These are phyloP conservation scores for Schrankia costaestrigalis DNA, from an alignment of 2,888 invertebrate genomes.

Conservation along the genomic window DNA sequence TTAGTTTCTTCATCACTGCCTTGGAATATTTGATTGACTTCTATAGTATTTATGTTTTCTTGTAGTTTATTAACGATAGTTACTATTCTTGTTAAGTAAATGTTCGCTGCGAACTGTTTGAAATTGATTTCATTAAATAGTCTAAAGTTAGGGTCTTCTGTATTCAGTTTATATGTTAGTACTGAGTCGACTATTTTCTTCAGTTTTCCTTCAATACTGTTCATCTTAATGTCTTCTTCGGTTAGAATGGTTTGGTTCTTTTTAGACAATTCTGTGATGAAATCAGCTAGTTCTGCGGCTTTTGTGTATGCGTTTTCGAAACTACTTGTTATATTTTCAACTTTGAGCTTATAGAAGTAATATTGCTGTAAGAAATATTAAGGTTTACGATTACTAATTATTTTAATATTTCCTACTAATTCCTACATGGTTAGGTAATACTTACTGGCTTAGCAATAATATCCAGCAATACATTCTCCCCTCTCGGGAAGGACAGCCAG, in stretches of 20 bases:
- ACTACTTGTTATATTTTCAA: constrained; percentile 51
- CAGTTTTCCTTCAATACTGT: constrained; percentile 48
- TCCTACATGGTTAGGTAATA: constrained; percentile 66
- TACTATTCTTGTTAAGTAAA: constrained; percentile 60
- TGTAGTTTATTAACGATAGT: constrained; percentile 54
- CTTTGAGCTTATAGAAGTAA: constrained; percentile 53
- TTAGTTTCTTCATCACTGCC: constrained; percentile 38
- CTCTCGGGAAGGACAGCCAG: constrained; percentile 70
- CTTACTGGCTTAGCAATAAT: constrained; percentile 71
- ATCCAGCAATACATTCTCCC: constrained; percentile 68
- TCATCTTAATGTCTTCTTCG: constrained; percentile 39
- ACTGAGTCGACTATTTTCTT: constrained; percentile 46
- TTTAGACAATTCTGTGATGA: constrained; percentile 41
- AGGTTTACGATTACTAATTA: background rate
- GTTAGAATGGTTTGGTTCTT: constrained; percentile 39
- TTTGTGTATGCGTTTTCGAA: constrained; percentile 54
- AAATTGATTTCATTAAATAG: constrained; percentile 53
- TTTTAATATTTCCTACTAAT: background rate
- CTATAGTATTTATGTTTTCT: constrained; percentile 38
- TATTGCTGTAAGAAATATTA: constrained; percentile 62
- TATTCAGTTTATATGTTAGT: constrained; percentile 50
- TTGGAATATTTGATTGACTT: constrained; percentile 28
- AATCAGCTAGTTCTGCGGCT: constrained; percentile 39
- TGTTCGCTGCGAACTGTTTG: constrained; percentile 49
- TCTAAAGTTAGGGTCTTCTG: constrained; percentile 44